phyloP scores from a whole-genome alignment of 2,888 invertebrate genomes.

The Plutella xylostella region DNA sequence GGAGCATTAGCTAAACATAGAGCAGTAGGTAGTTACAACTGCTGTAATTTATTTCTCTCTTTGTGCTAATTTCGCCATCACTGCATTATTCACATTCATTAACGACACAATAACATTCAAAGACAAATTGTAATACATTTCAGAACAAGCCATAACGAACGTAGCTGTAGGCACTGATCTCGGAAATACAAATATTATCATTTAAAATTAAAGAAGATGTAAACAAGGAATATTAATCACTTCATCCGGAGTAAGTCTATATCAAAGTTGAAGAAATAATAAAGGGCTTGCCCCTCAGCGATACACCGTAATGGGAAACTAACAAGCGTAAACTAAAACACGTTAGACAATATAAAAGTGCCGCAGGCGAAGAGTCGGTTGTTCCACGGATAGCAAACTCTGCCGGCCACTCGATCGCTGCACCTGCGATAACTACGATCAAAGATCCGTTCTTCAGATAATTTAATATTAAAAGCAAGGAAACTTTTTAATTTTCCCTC shows the following conservation, averaged over 20 bases:
- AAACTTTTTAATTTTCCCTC: constrained; percentile 51
- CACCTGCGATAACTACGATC: constrained; percentile 41
- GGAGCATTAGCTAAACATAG: constrained; percentile 30
- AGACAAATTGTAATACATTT: background rate
- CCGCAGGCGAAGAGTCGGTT: constrained; percentile 21
- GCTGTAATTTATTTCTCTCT: constrained; percentile 40
- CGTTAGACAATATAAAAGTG: constrained; percentile 37
- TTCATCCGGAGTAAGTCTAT: background rate
- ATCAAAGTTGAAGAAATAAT: constrained; percentile 38
- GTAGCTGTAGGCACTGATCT: background rate
- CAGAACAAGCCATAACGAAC: background rate
- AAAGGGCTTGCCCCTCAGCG: constrained; percentile 33
- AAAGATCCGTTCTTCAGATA: constrained; percentile 33
- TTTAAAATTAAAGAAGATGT: constrained; percentile 27
- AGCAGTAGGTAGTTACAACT: constrained; percentile 19
- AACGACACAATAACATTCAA: background rate
- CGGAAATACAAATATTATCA: constrained; percentile 1
- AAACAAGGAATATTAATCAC: constrained; percentile 2
- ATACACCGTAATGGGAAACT: constrained; percentile 42
- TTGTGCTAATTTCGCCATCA: constrained; percentile 30
- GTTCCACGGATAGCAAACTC: constrained; percentile 10
- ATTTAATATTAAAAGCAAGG: constrained; percentile 44
- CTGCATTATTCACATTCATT: background rate
- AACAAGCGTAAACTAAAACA: constrained; percentile 52
- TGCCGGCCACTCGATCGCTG: constrained; percentile 26